Percentiles rank a stretch among this genome's conserved stretches.
Conservation (phyloP, 2,888 invertebrate species). For the Heliconius erato region DNA sequence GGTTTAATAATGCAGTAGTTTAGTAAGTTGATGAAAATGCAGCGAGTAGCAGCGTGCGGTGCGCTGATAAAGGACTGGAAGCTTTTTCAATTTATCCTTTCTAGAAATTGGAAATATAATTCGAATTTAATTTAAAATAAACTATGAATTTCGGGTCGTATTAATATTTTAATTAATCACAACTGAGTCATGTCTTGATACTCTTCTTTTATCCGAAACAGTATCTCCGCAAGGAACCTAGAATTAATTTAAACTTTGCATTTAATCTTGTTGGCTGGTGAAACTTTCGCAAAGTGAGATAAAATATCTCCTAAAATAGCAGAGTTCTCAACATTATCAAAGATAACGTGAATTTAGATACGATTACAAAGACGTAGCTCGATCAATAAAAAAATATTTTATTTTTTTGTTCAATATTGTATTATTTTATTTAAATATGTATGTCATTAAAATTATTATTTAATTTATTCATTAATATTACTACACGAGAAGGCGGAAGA, state of each 20-base stretch:
- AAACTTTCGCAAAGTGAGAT: conserved; percentile 79
- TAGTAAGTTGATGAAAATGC: conserved; percentile 75
- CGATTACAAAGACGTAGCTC: conserved; percentile 32
- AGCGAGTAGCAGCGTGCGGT: conserved; percentile 62
- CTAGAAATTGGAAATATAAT: conserved; percentile 22
- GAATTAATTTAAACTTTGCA: conserved; percentile 84
- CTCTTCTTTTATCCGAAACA: conserved; percentile 67
- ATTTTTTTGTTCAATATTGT: not conserved
- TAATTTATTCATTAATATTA: too few relatives aligned
- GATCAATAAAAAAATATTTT: conserved; percentile 9
- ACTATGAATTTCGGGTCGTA: conserved; percentile 33
- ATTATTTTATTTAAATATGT: too few relatives aligned
- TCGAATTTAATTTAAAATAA: conserved; percentile 31
- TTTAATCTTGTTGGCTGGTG: conserved; percentile 81
- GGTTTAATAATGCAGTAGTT: conserved; percentile 55
- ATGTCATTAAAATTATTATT: too few relatives aligned
- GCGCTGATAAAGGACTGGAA: conserved; percentile 74
- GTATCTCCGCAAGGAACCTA: conserved; percentile 69
- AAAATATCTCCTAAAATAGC: conserved; percentile 80
- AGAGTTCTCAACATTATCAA: conserved; percentile 69
- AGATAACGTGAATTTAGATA: conserved; percentile 60
- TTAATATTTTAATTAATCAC: conserved; percentile 54
- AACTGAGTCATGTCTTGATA: conserved; percentile 51
- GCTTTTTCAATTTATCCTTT: conserved; percentile 66
- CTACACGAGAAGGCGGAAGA: too few relatives aligned